Percentiles rank a stretch among this genome's conserved stretches.
phyloP scores from a whole-genome alignment of 2,113 vertebrate genomes.

The Istiophorus platypterus region DNA sequence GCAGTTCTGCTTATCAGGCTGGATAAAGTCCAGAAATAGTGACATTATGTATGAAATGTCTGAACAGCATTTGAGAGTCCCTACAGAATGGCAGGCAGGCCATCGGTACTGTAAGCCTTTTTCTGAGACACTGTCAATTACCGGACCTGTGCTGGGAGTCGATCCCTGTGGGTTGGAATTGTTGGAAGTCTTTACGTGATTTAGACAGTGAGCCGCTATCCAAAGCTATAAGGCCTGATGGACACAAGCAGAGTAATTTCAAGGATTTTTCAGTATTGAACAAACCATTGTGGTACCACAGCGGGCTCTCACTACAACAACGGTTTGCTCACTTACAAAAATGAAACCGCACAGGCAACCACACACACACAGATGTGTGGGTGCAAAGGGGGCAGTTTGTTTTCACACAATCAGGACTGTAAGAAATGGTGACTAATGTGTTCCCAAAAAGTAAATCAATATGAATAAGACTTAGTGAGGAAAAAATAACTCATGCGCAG shows the following conservation, averaged over 20 bases:
- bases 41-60: slow-evolving; percentile 65
- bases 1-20: slow-evolving; percentile 63
- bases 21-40: slow-evolving; percentile 57
- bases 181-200: slow-evolving; percentile 50
- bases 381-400: neutral
- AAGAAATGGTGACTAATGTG: slow-evolving; percentile 45
- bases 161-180: slow-evolving; percentile 48
- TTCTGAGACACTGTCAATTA: slow-evolving; percentile 51
- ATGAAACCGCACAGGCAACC: slow-evolving; percentile 11
- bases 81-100: slow-evolving; percentile 26
- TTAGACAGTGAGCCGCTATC: slow-evolving; percentile 31
- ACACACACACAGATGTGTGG: neutral
- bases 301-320: slow-evolving; percentile 7
- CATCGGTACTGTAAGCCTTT: slow-evolving; percentile 46
- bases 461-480: slow-evolving; percentile 15
- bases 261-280: slow-evolving; percentile 45
- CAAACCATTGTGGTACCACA: slow-evolving; percentile 34
- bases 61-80: slow-evolving; percentile 37
- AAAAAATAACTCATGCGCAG: slow-evolving; percentile 18
- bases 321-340: slow-evolving; percentile 9
- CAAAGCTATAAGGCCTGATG: slow-evolving; percentile 13
- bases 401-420: slow-evolving; percentile 22
- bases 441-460: slow-evolving; percentile 31
- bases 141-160: slow-evolving; percentile 39
- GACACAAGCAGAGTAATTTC: slow-evolving; percentile 39